Conservation (phyloP, 2,113 vertebrate species). For the Sapayoa aenigma region DNA sequence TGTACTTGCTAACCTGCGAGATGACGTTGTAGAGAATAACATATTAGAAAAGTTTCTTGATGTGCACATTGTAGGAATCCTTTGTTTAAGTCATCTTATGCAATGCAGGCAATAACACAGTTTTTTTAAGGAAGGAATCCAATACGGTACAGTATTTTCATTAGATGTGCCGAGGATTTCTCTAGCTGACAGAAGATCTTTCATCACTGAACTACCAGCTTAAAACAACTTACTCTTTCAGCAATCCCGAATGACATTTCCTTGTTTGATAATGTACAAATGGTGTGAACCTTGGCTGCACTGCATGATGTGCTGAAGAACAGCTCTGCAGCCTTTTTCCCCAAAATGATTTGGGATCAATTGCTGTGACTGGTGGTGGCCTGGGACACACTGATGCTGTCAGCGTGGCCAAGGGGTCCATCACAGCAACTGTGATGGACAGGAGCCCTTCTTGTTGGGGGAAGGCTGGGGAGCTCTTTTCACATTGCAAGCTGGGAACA, state of each 20-base stretch:
- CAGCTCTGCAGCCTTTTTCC: neutral
- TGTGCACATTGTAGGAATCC: neutral
- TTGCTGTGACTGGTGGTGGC: neutral
- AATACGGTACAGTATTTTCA: neutral
- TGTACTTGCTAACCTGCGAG: neutral
- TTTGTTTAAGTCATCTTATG: neutral
- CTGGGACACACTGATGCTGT: neutral
- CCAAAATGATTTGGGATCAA: neutral
- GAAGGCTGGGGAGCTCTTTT: fast-evolving
- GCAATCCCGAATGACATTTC: neutral
- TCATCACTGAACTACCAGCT: neutral
- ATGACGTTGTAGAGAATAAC: neutral
- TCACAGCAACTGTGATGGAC: neutral
- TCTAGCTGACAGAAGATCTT: neutral
- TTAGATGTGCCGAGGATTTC: neutral
- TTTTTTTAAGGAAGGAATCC: neutral
- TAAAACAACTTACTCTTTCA: neutral
- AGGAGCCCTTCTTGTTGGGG: no score
- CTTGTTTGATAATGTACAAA: neutral
- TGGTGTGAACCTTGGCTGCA: neutral
- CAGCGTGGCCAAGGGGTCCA: fast-evolving
- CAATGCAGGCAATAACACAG: neutral
- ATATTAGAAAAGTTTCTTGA: neutral
- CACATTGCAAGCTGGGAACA: neutral
- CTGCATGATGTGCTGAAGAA: neutral